These are phyloP conservation scores for Typhlomys cinereus DNA, from an alignment of 2,113 vertebrate genomes.

Conservation along the genomic window DNA sequence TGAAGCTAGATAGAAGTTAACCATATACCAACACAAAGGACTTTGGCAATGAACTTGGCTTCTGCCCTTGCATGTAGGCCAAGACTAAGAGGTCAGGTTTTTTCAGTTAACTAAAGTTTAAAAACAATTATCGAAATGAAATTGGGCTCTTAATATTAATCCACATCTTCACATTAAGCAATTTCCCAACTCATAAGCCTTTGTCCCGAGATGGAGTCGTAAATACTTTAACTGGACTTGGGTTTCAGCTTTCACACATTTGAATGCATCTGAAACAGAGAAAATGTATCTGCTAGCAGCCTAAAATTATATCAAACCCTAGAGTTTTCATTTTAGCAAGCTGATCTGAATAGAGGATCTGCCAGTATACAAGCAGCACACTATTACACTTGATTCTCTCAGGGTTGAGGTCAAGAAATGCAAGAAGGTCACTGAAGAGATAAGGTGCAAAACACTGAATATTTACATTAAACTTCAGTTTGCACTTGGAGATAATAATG, in stretches of 20 bases:
- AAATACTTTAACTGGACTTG: not conserved
- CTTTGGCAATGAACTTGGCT: slow-evolving; percentile 22
- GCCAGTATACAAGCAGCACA: slow-evolving; percentile 19
- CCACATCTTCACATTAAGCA: not conserved
- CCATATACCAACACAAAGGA: not conserved
- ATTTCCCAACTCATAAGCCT: not conserved
- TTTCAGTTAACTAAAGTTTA: not conserved
- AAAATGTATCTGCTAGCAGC: not conserved
- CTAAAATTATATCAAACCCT: not conserved
- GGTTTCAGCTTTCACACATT: slow-evolving; percentile 16
- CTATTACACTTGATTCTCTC: not conserved
- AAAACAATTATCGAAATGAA: slow-evolving; percentile 14
- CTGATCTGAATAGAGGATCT: not conserved
- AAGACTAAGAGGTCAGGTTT: slow-evolving; percentile 7
- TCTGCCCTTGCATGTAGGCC: not conserved
- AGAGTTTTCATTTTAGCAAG: slow-evolving; percentile 32
- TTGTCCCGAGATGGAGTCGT: not conserved
- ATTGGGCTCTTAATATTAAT: slow-evolving; percentile 30
- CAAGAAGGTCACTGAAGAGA: not conserved
- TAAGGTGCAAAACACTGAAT: not conserved
- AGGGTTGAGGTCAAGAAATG: slow-evolving; percentile 39
- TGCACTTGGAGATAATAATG: not conserved
- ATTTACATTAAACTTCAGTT: not conserved
- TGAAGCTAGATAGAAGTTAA: no score
- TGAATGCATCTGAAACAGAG: slow-evolving; percentile 35